Percentiles rank a stretch among this genome's conserved stretches.
These are phyloP conservation scores for Carcinoscorpius rotundicauda DNA, from an alignment of 1,140 invertebrate genomes.

Conservation along the genomic window DNA sequence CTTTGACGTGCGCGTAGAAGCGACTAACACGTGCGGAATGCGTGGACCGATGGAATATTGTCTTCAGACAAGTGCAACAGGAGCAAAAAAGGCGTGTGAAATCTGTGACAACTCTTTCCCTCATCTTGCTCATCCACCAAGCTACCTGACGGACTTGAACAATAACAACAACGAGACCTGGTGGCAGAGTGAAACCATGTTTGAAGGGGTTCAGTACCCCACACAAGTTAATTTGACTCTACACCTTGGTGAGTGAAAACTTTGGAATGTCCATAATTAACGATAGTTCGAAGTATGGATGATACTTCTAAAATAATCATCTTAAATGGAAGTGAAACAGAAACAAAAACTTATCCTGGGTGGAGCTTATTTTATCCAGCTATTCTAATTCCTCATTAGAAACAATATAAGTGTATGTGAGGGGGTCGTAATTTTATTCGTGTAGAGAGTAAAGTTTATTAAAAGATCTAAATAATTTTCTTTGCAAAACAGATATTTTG, in stretches of 20 bases:
- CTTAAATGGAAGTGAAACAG: too few relatives aligned
- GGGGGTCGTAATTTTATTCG: too few relatives aligned
- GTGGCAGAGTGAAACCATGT: conserved; percentile 82
- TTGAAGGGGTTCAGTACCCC: conserved; percentile 68
- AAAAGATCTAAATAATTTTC: too few relatives aligned
- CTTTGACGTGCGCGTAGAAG: conserved; percentile 69
- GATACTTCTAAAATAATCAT: too few relatives aligned
- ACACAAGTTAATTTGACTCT: conserved; percentile 85
- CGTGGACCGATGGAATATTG: conserved; percentile 66
- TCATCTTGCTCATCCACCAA: conserved; percentile 59
- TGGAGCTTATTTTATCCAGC: too few relatives aligned
- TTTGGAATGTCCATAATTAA: too few relatives aligned
- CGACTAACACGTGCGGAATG: conserved; percentile 90
- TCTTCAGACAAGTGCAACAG: conserved; percentile 60
- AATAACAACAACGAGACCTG: conserved; percentile 94
- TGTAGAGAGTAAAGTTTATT: too few relatives aligned
- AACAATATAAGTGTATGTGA: too few relatives aligned
- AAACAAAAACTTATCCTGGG: too few relatives aligned
- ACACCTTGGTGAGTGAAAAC: conserved; percentile 54
- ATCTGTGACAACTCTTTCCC: conserved; percentile 73
- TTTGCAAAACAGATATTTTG: too few relatives aligned
- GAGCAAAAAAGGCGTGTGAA: conserved; percentile 52
- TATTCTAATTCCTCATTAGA: too few relatives aligned
- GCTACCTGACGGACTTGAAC: conserved; percentile 85
- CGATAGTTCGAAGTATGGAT: too few relatives aligned